Evolutionary conservation across 2,113 vertebrate genomes (phyloP).

Genomic region (Balaenoptera acutorostrata): DNA sequence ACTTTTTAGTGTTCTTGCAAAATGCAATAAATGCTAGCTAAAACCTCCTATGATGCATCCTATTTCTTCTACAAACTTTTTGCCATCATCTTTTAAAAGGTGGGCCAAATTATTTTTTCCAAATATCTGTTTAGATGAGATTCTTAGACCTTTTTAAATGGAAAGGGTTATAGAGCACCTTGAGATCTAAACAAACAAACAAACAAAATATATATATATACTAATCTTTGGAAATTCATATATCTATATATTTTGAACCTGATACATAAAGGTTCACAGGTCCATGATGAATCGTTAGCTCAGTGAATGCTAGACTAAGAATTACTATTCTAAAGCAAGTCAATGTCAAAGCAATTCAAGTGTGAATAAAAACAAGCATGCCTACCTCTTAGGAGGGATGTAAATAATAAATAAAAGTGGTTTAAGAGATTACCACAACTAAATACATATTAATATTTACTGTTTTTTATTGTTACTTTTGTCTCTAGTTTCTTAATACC

Average conservation of each 20-base stretch:
- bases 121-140: neutral
- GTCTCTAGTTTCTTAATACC: neutral
- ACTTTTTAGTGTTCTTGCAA: slow-evolving; percentile 23
- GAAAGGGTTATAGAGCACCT: neutral
- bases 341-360: neutral
- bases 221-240: neutral
- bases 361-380: neutral
- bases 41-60: neutral
- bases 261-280: neutral
- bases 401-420: neutral
- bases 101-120: neutral
- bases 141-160: neutral
- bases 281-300: neutral
- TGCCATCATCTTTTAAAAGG: neutral
- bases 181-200: neutral
- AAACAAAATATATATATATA: too few relatives aligned
- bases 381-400: neutral
- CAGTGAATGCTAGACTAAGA: neutral
- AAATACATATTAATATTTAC: neutral
- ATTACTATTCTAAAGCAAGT: neutral
- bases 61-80: neutral
- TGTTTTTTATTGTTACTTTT: neutral
- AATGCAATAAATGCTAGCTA: neutral
- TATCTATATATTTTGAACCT: neutral
- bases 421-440: neutral